Evolutionary conservation across 2,888 invertebrate genomes (phyloP), one percentile per base, ranked within the genome.

Genomic region (Augiades crinisus): DNA sequence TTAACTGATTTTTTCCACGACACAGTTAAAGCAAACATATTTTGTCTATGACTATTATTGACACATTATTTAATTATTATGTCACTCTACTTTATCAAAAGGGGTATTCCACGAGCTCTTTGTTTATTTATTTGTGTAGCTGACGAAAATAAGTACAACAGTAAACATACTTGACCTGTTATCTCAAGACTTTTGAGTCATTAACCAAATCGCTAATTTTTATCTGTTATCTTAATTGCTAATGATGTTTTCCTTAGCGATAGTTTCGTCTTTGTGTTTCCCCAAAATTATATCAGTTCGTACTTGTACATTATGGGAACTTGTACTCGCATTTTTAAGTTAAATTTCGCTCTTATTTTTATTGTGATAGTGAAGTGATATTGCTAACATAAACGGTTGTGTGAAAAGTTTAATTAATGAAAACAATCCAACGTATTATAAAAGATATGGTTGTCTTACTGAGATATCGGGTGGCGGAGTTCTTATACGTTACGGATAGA

Each of bases 391-490:
- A n/a, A n/a, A n/a, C n/a, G n/a, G 17, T 34, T 3, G 8, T 34
- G 21, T 33, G 2, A 13, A 33, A n/a, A 21, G 16, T 16, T 37
- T 21, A 17, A 13, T 31, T 10, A 21, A 19, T 31, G 30, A 21
- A 44, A 31, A 21, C 33, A 21, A 19, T 34, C n/a, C 5, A 1
- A 4, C 34, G 19, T n/a, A 6, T 21, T 24, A 24, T 45, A 1
- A 24, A 36, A 14, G 47, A 12, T 6, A 62, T 61, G 62, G 61
- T 62, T 3, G 58, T 62, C 0, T 38, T 58, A 19, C 53, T 62
- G 19, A 56, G 53, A 17, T 62, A 53, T 44, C 57, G 54, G 50
- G 51, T 47, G 4, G 47, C 56, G 12, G 52, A 53, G 5, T 55
- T 34, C 44, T 41, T 61, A 22, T 56, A 58, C 46, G 40, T 40